Base-by-base conservation (phyloP, 2,113 vertebrate genomes). In the Hyperopisus bebe region DNA sequence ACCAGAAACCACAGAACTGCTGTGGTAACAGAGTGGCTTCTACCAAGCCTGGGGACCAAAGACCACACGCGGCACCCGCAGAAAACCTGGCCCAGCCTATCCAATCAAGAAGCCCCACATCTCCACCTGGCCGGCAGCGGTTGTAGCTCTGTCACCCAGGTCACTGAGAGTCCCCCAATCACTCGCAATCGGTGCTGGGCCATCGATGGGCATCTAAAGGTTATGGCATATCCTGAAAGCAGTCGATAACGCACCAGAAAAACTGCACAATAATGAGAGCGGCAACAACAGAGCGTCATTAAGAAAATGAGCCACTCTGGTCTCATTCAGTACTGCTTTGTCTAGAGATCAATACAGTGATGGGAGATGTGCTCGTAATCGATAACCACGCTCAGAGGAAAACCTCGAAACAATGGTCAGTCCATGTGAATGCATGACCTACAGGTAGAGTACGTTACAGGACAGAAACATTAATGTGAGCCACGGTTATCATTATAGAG, bases 211-310 rank as follows among this genome's bases (percentile, higher is more conserved):
- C n/a, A 15, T 6, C n/a, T 13, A 42, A 80, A 42, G 74, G 31
- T 27, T 42, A 96, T 94, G 92, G 91, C 94, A 95, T 95, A 92
- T 95, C 96, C 95, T 94, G 95, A 89, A 1, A 92, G 90, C 94
- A 97, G 97, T 98, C 98, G 96, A 98, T 98, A 97, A 96, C 97
- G 96, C 95, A 94, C 94, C 94, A 94, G 96, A 97, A 98, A 97
- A 97, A 98, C 98, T 98, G 99, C 97, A 97, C 97, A 97, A 97
- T 97, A 97, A 99, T 98, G 97, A 97, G 96, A 95, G 97, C 95
- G 94, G 94, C 94, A 94, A 94, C 93, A 94, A 95, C 94, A 94
- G 93, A 94, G 94, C 97, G 97, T 96, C 97, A 94, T 97, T 98
- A 97, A 95, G 95, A 97, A 97, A 97, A 98, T 97, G 96, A 97